Base-by-base conservation (phyloP, 2,113 vertebrate genomes). In the Panurus biarmicus region DNA sequence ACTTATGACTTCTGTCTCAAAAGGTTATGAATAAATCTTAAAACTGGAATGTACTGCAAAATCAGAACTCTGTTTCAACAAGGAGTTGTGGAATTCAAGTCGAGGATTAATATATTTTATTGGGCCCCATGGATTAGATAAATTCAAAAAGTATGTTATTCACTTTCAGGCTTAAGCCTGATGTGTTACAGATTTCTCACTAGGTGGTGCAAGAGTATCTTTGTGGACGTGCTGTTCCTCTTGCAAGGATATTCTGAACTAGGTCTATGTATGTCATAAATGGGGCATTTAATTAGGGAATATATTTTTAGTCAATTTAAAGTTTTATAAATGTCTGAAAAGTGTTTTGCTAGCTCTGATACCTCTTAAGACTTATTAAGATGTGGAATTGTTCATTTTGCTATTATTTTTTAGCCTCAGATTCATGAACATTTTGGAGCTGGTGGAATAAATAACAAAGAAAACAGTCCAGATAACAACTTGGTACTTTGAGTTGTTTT, bases 171-270 rank as follows among this genome's bases (percentile, higher is more conserved):
- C 2, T 35, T 48, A 53, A 60, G 11, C 29, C 35, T 93, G 94
- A 33, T 15, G 8, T 64, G 24, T 44, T 67, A 33, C 22, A 62
- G 18, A 12, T 29, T 56, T 89, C 67, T 86, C 95, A 53, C 85
- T 95, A 95, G 95, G 28, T 94, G 96, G 96, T 74, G 96, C 85
- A 90, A 40, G 29, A 80, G 65, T 18, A 77, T 64, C 40, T 56
- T 50, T 53, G 40, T 64, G 72, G 48, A 65, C 33, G 19, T 13
- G 26, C 11, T 33, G 7, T 21, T 33, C 5, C 9, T 16, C 21
- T 9, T 16, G 12, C 53, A 35, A 40, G n/a, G 40, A 29, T 36
- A 26, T 15, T 60, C 26, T 75, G 38, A 76, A 10, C 12, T 25
- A 74, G 64, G 48, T 36, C 17, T 38, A 4, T 29, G 6, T 24